Percentiles rank a stretch among this genome's conserved stretches.
Conservation (phyloP, 2,113 vertebrate genomes). For the Nycticorax nycticorax region DNA sequence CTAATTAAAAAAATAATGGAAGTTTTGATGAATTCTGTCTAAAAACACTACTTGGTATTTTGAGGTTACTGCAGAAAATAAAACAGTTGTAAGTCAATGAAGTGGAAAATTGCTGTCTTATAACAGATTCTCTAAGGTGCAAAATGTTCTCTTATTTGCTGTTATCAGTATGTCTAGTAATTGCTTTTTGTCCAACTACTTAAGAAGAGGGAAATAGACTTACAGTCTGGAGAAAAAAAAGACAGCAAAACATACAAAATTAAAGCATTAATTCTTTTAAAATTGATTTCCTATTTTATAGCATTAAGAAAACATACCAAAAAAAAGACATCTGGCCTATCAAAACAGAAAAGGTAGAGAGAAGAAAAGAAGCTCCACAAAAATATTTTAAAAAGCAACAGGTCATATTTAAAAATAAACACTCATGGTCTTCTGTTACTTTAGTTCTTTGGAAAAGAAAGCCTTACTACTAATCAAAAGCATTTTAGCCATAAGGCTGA, state of each 20-base stretch:
- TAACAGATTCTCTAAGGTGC: constrained; percentile 40
- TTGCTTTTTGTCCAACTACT: constrained; percentile 55
- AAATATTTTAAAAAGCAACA: neutral
- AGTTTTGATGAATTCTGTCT: neutral
- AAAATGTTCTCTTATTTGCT: constrained; percentile 44
- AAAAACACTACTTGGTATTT: neutral
- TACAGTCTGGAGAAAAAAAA: neutral
- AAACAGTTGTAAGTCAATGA: constrained; percentile 55
- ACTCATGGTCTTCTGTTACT: neutral
- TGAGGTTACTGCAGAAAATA: constrained; percentile 38
- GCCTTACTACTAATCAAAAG: neutral
- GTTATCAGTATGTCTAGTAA: constrained; percentile 55
- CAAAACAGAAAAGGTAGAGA: neutral
- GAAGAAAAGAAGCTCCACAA: neutral
- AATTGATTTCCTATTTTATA: neutral
- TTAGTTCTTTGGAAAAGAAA: neutral
- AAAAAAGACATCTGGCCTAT: neutral
- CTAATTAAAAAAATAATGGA: constrained; percentile 33
- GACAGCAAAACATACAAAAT: neutral
- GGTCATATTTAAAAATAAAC: neutral
- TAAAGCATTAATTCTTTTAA: neutral
- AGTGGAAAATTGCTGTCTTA: constrained; percentile 60
- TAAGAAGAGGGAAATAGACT: neutral
- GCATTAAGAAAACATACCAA: neutral
- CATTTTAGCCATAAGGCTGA: neutral